Evolutionary conservation across 2,888 invertebrate species (phyloP), one percentile per base, ranked within the genome.

Genomic region (Ochlodes sylvanus): DNA sequence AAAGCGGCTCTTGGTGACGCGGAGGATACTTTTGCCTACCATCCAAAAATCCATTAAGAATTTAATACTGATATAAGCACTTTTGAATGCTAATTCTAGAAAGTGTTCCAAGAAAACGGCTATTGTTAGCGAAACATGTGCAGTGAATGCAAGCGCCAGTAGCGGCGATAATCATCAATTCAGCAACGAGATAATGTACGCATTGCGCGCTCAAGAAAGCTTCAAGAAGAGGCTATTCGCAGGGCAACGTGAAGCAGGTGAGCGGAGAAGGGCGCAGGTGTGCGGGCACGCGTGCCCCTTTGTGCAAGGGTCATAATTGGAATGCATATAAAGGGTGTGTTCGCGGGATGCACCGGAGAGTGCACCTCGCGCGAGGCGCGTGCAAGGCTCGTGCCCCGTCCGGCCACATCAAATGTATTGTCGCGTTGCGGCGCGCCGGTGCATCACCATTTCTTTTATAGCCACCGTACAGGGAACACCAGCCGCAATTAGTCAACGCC

Each of bases 381-480:
- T 73, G 74, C 69, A 38, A 44, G 74, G 67, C 78, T 75, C 76
- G 75, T 75, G 75, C 70, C 70, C 69, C 66, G 34, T 61, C 54
- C 69, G 69, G 42, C 58, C 70, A 68, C 69, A 68, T 19, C 50
- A 12, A 10, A 50, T 50, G 50, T 12, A 50, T 17, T 17, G 47
- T 2, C 6, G 15, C 47, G 1, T 1, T n/a, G 10, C n/a, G 1
- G 27, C 5, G 2, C 27, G 27, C 27, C n/a, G n/a, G n/a, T n/a
- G 47, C 15, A 4, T 50, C 50, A 19, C 7, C 19, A 19, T 50
- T 50, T 19, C 50, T 19, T 12, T 19, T 50, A 50, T 19, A 50
- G 50, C 10, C 50, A 19, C 9, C 50, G 50, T 12, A 19, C 50
- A 12, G 12, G 50, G 50, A 19, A 47, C 44, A 47, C 47, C 17